A percentile compares a stretch with the other conserved stretches of the same genome.
Evolutionary conservation across 2,797 vertebrate species (phyloP).

Genomic region (Gouania willdenowi): DNA sequence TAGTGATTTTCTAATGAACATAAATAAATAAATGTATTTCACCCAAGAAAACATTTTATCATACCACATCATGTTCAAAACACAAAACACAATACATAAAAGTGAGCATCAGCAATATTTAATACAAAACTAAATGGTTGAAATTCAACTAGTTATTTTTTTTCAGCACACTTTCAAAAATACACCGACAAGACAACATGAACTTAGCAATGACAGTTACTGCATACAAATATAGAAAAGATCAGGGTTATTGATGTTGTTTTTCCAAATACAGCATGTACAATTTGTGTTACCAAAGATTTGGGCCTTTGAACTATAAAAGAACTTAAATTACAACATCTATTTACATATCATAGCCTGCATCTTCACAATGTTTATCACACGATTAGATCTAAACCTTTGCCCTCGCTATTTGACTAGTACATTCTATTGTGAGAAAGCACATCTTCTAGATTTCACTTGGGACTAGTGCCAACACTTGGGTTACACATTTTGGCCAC

Average conservation of each 20-base stretch:
- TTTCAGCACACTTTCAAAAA: conserved; percentile 60
- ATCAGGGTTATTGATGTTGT: conserved; percentile 59
- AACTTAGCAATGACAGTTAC: conserved; percentile 71
- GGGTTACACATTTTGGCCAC: conserved; percentile 46
- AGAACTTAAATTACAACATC: conserved; percentile 74
- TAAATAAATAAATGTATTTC: conserved; percentile 36
- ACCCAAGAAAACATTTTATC: conserved; percentile 54
- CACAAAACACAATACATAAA: conserved; percentile 55
- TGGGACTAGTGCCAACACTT: conserved; percentile 39
- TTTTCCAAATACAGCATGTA: conserved; percentile 75
- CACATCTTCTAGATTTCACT: conserved; percentile 54
- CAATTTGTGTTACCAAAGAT: conserved; percentile 75
- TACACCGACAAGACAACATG: conserved; percentile 69
- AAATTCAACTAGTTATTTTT: conserved; percentile 57
- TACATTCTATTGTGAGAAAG: conserved; percentile 64
- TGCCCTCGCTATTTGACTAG: conserved; percentile 40
- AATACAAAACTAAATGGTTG: conserved; percentile 55
- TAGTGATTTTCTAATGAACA: conserved; percentile 23
- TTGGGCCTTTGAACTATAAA: conserved; percentile 69
- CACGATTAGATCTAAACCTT: conserved; percentile 52
- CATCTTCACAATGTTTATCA: conserved; percentile 51
- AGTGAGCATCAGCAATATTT: conserved; percentile 52
- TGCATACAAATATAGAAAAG: conserved; percentile 77
- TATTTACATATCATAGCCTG: conserved; percentile 72
- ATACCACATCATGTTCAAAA: conserved; percentile 58